Conservation (phyloP, 2,888 invertebrate genomes). For the Trichopoda pennipes region DNA sequence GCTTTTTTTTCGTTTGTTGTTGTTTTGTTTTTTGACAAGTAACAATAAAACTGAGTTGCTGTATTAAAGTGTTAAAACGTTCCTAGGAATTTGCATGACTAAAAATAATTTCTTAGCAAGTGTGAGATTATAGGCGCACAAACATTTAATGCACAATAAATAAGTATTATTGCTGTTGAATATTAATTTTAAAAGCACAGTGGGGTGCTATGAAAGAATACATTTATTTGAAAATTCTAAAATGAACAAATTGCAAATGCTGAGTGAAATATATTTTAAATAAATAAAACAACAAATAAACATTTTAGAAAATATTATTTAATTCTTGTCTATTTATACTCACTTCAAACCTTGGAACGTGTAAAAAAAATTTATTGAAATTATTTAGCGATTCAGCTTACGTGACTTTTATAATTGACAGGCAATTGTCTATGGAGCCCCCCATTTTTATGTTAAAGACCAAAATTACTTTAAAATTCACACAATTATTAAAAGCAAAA, state of each 20-base stretch:
- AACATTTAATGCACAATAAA: slow-evolving; percentile 1
- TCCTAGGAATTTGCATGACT: slow-evolving; percentile 35
- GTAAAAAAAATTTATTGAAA: too few relatives aligned
- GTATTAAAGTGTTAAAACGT: slow-evolving; percentile 40
- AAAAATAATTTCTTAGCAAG: slow-evolving; percentile 29
- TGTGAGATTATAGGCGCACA: slow-evolving; percentile 34
- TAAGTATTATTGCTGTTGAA: slow-evolving; percentile 32
- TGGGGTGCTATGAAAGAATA: slow-evolving; percentile 2
- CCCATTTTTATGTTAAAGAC: too few relatives aligned
- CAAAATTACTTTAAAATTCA: too few relatives aligned
- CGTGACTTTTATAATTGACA: too few relatives aligned
- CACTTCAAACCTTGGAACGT: too few relatives aligned
- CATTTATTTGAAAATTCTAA: slow-evolving; percentile 8
- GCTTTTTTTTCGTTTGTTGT: not conserved
- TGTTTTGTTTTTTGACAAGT: slow-evolving; percentile 24
- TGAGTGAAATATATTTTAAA: not conserved
- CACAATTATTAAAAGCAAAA: too few relatives aligned
- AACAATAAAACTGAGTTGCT: slow-evolving; percentile 19
- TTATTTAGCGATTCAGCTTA: too few relatives aligned
- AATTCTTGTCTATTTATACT: too few relatives aligned
- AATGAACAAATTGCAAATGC: not conserved
- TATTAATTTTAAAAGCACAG: slow-evolving; percentile 46
- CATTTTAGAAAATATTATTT: too few relatives aligned
- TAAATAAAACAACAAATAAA: not conserved
- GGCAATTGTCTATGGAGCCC: too few relatives aligned